Conservation (phyloP, 2,797 vertebrate genomes). For the Caiman crocodilus region DNA sequence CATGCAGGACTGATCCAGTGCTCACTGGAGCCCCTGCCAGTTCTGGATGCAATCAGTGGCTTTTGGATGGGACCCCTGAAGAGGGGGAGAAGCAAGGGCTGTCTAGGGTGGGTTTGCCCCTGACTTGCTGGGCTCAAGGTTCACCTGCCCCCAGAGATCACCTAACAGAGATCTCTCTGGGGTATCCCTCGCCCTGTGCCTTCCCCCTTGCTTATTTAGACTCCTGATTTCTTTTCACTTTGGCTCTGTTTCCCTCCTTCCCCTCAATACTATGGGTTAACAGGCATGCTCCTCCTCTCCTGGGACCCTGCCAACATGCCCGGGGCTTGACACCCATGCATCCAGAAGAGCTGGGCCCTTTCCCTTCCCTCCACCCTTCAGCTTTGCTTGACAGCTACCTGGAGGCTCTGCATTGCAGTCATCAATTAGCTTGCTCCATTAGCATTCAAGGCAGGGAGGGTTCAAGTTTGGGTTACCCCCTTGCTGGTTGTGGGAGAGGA, state of each 20-base stretch:
- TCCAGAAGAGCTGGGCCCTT: not conserved
- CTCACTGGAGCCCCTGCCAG: not conserved
- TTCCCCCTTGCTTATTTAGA: not conserved
- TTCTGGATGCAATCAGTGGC: not conserved
- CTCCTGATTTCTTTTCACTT: not conserved
- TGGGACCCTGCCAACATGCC: no score
- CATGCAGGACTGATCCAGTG: not conserved
- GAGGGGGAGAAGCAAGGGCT: no score
- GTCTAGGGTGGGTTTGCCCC: not conserved
- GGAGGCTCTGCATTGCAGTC: not conserved
- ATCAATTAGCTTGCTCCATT: not conserved
- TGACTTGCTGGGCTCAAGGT: not conserved
- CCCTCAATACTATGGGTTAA: not conserved
- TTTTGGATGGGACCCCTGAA: not conserved
- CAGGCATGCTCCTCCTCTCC: not conserved
- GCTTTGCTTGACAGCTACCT: accelerated
- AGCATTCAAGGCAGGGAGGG: not conserved
- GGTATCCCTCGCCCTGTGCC: accelerated
- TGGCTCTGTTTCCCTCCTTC: not conserved
- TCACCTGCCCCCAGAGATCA: no score
- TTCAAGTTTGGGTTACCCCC: not conserved
- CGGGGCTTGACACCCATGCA: accelerated
- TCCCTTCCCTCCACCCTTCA: not conserved
- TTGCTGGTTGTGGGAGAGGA: not conserved
- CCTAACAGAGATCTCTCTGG: not conserved